phyloP scores from a whole-genome alignment of 2,888 invertebrate genomes.

The Acrobasis consociella region DNA sequence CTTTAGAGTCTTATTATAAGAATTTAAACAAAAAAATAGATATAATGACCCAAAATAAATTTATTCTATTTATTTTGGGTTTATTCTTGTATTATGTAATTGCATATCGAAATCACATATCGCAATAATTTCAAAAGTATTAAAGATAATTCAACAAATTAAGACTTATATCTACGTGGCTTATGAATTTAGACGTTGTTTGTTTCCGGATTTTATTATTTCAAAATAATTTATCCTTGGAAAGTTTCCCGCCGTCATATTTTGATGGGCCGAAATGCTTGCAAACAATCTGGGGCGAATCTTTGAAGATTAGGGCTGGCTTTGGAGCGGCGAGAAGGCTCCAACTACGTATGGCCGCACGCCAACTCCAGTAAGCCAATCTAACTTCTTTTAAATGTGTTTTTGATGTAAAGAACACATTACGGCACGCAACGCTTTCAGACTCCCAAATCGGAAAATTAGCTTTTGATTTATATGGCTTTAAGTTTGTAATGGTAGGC shows the following conservation, averaged over 20 bases:
- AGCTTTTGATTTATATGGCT: conserved; percentile 75
- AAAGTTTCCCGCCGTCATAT: conserved; percentile 68
- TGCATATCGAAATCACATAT: not conserved
- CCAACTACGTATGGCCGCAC: conserved; percentile 73
- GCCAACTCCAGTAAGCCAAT: conserved; percentile 81
- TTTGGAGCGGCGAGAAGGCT: conserved; percentile 72
- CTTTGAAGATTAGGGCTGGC: conserved; percentile 75
- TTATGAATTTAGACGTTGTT: not conserved
- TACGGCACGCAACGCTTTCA: conserved; percentile 70
- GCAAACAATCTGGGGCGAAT: conserved; percentile 78
- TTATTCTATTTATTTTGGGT: no score
- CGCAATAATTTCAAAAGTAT: not conserved
- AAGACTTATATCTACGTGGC: not conserved
- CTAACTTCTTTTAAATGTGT: conserved; percentile 83
- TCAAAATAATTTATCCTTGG: conserved; percentile 65
- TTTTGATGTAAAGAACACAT: conserved; percentile 82
- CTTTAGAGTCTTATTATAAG: no score
- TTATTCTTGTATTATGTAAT: no score
- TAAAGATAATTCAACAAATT: not conserved
- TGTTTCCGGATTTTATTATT: conserved; percentile 36
- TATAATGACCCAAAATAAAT: no score
- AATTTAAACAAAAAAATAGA: no score
- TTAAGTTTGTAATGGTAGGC: conserved; percentile 49
- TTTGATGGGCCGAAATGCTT: conserved; percentile 73
- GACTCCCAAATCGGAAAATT: conserved; percentile 70